phyloP scores from a whole-genome alignment of 92 coral and sea anemone species.

The Zoanthus sansibaricus region DNA sequence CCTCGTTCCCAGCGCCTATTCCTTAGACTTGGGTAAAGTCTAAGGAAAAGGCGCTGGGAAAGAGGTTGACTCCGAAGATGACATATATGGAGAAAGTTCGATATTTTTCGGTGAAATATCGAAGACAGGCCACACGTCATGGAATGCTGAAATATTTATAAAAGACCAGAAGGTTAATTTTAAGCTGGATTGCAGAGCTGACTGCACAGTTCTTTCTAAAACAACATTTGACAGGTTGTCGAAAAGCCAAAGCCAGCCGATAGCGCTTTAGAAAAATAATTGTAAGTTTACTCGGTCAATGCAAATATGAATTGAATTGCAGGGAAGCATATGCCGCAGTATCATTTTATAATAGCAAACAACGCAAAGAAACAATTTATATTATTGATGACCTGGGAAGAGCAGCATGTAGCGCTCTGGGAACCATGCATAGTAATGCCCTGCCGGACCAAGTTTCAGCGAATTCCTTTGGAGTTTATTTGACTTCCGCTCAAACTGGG shows the following conservation, averaged over 20 bases:
- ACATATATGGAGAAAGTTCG: neutral
- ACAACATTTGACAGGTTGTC: constrained; percentile 52
- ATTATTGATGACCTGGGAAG: constrained; percentile 34
- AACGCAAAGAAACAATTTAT: constrained; percentile 31
- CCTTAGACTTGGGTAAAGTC: too few species aligned
- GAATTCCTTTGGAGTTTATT: too few species aligned
- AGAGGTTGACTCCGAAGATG: neutral
- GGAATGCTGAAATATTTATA: constrained; percentile 8
- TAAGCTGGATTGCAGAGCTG: constrained; percentile 35
- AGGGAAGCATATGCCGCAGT: constrained; percentile 15
- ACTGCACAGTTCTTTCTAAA: neutral
- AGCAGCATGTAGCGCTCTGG: constrained; percentile 49
- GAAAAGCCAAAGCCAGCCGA: constrained; percentile 21
- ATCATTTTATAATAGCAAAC: constrained; percentile 4
- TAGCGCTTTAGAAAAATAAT: neutral
- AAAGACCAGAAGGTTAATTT: neutral
- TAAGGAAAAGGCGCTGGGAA: too few species aligned
- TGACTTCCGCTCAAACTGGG: too few species aligned
- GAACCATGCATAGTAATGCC: neutral
- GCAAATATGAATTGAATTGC: constrained; percentile 32
- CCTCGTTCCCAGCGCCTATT: neutral
- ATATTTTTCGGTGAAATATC: constrained; percentile 20
- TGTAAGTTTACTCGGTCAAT: constrained; percentile 24
- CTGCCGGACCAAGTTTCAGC: too few species aligned
- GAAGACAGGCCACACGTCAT: neutral